Base-by-base conservation (phyloP, 2,113 vertebrate species). In the Neogobius melanostomus region DNA sequence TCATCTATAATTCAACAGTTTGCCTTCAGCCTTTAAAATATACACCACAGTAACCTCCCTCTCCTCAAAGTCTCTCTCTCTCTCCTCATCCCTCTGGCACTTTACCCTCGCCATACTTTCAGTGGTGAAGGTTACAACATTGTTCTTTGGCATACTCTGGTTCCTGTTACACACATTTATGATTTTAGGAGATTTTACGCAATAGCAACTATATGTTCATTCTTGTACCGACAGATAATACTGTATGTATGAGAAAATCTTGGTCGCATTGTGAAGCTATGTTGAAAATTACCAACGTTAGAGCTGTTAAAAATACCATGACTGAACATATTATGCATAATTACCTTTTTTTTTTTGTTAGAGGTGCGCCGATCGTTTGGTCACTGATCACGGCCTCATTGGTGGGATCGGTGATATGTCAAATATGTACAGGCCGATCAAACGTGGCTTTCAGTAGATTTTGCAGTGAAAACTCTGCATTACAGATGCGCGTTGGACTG, bases 1-100 rank as follows among this genome's bases (percentile, higher is more conserved):
- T 91, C 86, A 91, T 91, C 88, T 89, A 89, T 91, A 88, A 91
- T 91, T 91, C 88, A 91, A 80, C 86, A 90, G 86, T 87, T 86
- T 89, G 85, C 85, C 85, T 88, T 88, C 83, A 89, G 85, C 87
- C 87, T 85, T 88, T 90, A 89, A 87, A 89, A 88, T 83, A 87
- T 83, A 89, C 85, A 89, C 87, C 82, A 79, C 76, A 82, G 83
- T 79, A 80, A 84, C 86, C 83, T 81, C 87, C 74, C 56, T 28
- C 81, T 63, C 57, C 71, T 71, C 68, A 2, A 52, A 68, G 82
- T 80, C 78, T 43, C 64, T 75, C 17, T 62, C 73, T 46, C 16
- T 48, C n/a, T 57, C 8, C 49, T 15, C 21, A 66, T 64, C 69
- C 72, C 76, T 67, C 53, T 16, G 0, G 62, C 68, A 65, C 83